phyloP scores from a whole-genome alignment of 2,113 vertebrate species.

The Pedetes capensis region DNA sequence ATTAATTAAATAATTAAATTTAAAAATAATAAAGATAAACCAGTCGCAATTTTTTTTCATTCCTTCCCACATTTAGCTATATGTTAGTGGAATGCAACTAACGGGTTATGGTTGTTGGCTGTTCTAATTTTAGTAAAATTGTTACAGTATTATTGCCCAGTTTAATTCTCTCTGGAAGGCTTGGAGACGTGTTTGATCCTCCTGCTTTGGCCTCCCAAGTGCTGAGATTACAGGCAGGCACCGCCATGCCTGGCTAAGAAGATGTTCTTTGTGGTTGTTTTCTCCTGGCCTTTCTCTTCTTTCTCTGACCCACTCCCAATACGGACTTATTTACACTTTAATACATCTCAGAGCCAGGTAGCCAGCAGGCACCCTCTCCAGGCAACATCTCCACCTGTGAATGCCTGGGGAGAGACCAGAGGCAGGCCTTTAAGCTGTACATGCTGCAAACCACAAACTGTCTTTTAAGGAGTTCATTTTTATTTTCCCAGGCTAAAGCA shows the following conservation, averaged over 20 bases:
- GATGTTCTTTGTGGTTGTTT: not conserved
- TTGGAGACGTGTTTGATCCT: not conserved
- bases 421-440: no score
- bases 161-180: not conserved
- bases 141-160: not conserved
- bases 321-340: accelerated
- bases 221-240: no score
- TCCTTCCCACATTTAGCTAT: not conserved
- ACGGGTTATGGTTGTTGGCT: not conserved
- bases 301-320: not conserved
- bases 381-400: not conserved
- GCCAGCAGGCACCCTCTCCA: not conserved
- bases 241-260: no score
- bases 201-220: no score
- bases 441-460: not conserved
- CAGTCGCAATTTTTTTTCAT: not conserved
- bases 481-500: not conserved
- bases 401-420: no score
- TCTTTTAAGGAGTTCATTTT: not conserved
- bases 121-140: constrained; percentile 22
- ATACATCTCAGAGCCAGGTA: accelerated
- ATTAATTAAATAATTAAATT: no score
- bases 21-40: no score
- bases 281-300: not conserved
- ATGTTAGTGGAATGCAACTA: not conserved